These are phyloP conservation scores for Elegia similella DNA, from an alignment of 2,888 invertebrate species.

Conservation along the genomic window DNA sequence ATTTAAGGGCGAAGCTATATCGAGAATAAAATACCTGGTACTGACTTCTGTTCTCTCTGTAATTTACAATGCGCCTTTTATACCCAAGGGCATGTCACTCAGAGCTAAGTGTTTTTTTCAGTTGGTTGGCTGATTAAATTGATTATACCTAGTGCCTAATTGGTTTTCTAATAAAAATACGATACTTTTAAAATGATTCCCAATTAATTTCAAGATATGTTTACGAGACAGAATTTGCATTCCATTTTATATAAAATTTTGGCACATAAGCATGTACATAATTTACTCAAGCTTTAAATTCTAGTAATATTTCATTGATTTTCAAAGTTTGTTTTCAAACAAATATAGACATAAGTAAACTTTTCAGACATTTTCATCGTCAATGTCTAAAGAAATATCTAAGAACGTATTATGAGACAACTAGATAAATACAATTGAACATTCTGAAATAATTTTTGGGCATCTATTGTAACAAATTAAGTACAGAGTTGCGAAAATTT, in stretches of 20 bases:
- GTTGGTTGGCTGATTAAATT: not conserved
- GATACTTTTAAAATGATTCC: not conserved
- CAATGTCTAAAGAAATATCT: not conserved
- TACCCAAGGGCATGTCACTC: not conserved
- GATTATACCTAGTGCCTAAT: not conserved
- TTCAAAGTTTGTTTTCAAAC: too few species aligned
- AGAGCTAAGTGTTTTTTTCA: not conserved
- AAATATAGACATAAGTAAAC: not conserved
- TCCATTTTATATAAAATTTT: too few species aligned
- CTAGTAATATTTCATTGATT: too few species aligned
- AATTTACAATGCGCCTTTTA: not conserved
- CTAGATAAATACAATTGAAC: not conserved
- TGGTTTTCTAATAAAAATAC: not conserved
- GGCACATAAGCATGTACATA: too few species aligned
- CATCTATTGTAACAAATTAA: conserved; percentile 2
- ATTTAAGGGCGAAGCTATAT: too few species aligned
- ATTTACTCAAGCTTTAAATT: too few species aligned
- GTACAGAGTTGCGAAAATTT: conserved; percentile 5
- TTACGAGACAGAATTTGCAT: not conserved
- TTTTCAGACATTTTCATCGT: not conserved
- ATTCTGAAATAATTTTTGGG: conserved; percentile 15
- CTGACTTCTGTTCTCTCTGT: not conserved
- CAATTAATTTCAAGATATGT: not conserved
- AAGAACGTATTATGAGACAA: too few species aligned
- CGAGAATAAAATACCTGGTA: too few species aligned